Conservation (phyloP, 2,888 invertebrate species). For the Allacma fusca region DNA sequence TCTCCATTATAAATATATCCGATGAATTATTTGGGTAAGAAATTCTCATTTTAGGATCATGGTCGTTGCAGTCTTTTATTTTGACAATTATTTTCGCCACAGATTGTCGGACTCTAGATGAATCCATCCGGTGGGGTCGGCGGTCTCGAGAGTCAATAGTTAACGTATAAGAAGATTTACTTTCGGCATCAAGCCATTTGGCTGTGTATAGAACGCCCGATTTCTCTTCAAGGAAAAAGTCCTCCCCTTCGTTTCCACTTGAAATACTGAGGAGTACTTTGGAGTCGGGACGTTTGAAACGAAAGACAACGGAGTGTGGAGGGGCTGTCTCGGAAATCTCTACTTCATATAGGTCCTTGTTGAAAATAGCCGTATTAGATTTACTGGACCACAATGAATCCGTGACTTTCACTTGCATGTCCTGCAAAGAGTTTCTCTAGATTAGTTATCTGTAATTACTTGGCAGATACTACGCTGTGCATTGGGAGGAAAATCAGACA, state of each 20-base stretch:
- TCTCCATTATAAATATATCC: conserved; percentile 80
- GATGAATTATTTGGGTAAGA: conserved; percentile 53
- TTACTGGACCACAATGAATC: conserved; percentile 68
- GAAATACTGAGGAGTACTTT: conserved; percentile 87
- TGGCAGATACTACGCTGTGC: not conserved
- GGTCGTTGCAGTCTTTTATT: conserved; percentile 83
- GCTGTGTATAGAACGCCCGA: conserved; percentile 90
- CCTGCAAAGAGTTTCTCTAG: conserved; percentile 64
- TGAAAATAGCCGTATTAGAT: conserved; percentile 73
- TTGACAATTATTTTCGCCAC: conserved; percentile 90
- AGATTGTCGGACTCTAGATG: conserved; percentile 81
- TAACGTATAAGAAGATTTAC: conserved; percentile 81
- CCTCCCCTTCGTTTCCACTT: conserved; percentile 88
- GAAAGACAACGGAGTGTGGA: conserved; percentile 84
- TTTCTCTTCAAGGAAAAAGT: conserved; percentile 85
- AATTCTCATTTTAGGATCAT: conserved; percentile 39
- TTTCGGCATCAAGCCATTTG: conserved; percentile 83
- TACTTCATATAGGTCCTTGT: conserved; percentile 85
- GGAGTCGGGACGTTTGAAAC: conserved; percentile 86
- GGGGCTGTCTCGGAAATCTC: conserved; percentile 89
- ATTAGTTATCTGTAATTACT: too few species aligned
- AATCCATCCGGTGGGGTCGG: conserved; percentile 70
- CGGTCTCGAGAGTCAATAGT: conserved; percentile 91
- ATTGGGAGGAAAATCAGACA: too few species aligned
- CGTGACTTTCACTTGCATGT: conserved; percentile 80